Evolutionary conservation across 2,888 invertebrate genomes (phyloP).

Genomic region (Diaphora mendica): DNA sequence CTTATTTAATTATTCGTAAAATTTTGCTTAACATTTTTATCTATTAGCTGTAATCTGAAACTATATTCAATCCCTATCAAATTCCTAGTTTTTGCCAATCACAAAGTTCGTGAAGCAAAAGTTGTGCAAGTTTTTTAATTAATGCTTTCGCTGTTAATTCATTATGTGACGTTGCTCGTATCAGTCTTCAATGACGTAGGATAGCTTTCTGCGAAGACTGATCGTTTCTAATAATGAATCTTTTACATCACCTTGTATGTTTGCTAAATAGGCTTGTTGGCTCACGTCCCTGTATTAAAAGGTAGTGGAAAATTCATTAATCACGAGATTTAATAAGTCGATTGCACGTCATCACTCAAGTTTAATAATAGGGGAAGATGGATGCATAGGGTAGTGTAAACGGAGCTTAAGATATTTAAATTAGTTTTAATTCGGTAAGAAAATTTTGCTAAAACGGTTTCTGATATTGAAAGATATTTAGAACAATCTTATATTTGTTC

Average conservation of each 20-base stretch:
- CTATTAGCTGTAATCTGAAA: neutral
- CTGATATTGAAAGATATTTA: neutral
- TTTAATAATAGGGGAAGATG: constrained; percentile 20
- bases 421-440: neutral
- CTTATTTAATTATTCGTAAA: too few species aligned
- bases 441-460: neutral
- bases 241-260: constrained; percentile 46
- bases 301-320: constrained; percentile 44
- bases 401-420: constrained; percentile 11
- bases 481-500: neutral
- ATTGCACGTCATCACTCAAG: constrained; percentile 22
- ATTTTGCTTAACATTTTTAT: neutral
- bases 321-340: constrained; percentile 34
- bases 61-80: neutral
- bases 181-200: constrained; percentile 60
- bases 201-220: constrained; percentile 53
- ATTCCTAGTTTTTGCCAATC: neutral
- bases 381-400: constrained; percentile 8
- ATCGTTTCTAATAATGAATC: constrained; percentile 56
- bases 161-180: constrained; percentile 55
- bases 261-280: constrained; percentile 41
- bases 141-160: constrained; percentile 62
- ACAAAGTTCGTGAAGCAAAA: constrained; percentile 35
- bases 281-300: constrained; percentile 43
- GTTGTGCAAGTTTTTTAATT: constrained; percentile 65